Percentiles rank a stretch among this genome's conserved stretches.
Evolutionary conservation across 1,140 invertebrate species (phyloP).

Genomic region (Amyelois transitella): DNA sequence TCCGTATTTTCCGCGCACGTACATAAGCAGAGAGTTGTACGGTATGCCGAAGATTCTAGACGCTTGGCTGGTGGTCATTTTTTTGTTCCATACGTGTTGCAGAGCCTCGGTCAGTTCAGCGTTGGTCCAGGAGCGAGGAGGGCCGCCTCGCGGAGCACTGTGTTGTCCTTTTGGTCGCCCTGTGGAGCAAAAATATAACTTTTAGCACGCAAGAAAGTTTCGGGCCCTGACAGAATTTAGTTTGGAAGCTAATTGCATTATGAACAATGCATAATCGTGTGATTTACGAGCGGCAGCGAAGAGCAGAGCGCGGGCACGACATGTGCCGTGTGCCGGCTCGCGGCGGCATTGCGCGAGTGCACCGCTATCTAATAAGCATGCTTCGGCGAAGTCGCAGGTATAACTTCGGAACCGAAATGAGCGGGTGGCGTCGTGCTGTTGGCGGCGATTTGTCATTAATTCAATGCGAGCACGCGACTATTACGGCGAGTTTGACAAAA

Average conservation of each 20-base stretch:
- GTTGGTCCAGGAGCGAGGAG: conserved; percentile 92
- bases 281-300: conserved; percentile 43
- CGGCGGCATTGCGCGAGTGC: conserved; percentile 47
- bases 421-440: conserved; percentile 45
- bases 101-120: conserved; percentile 90
- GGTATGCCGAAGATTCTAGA: conserved; percentile 92
- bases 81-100: conserved; percentile 94
- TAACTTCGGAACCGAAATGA: conserved; percentile 50
- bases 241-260: conserved; percentile 43
- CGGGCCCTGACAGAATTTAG: conserved; percentile 28
- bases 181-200: conserved; percentile 26
- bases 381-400: conserved; percentile 45
- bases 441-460: conserved; percentile 62
- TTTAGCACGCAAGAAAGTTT: conserved; percentile 9
- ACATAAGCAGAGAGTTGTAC: conserved; percentile 93
- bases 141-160: conserved; percentile 89
- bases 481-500: conserved; percentile 59
- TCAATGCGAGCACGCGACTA: conserved; percentile 60
- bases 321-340: conserved; percentile 57
- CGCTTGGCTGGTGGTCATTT: conserved; percentile 95
- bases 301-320: conserved; percentile 46
- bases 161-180: conserved; percentile 89
- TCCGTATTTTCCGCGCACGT: conserved; percentile 93
- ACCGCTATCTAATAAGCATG: conserved; percentile 66
- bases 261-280: conserved; percentile 32